A percentile compares a stretch with the other conserved stretches of the same genome.
Conservation (phyloP, 1,140 invertebrate genomes). For the Aphaenogaster rudis region DNA sequence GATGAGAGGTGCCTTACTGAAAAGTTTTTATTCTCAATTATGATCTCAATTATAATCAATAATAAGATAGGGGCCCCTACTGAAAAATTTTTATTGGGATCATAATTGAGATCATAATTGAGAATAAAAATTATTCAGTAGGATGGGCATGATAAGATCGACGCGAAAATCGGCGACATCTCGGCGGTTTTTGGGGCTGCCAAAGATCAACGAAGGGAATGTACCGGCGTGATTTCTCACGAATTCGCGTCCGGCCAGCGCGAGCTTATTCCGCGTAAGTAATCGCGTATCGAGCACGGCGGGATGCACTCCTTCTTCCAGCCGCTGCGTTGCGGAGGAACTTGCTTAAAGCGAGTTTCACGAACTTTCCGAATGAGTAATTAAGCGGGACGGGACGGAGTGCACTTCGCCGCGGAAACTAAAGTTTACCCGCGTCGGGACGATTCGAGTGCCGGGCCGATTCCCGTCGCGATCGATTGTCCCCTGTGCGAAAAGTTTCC, state of each 20-base stretch:
- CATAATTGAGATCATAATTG: too few relatives aligned
- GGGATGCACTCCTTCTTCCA: conserved; percentile 44
- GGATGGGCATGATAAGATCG: not conserved
- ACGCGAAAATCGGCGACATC: not conserved
- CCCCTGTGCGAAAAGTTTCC: conserved; percentile 16
- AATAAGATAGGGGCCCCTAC: too few relatives aligned
- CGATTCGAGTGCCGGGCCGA: conserved; percentile 50
- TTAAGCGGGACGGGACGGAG: conserved; percentile 73
- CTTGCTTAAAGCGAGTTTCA: conserved; percentile 73
- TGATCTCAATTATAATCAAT: too few relatives aligned
- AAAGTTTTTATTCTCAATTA: too few relatives aligned
- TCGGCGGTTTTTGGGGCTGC: conserved; percentile 13
- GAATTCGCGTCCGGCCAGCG: conserved; percentile 36
- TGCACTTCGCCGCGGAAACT: conserved; percentile 65
- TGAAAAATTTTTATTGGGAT: too few relatives aligned
- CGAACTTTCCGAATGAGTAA: conserved; percentile 77
- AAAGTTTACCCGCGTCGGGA: conserved; percentile 58
- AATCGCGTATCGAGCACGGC: conserved; percentile 73
- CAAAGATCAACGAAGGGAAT: conserved; percentile 20
- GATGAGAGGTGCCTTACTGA: too few relatives aligned
- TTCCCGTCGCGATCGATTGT: conserved; percentile 54
- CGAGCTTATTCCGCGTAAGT: conserved; percentile 75
- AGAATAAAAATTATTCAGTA: too few relatives aligned
- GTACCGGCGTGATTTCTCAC: not conserved
- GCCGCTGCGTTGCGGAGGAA: conserved; percentile 55